Conservation (phyloP, 2,888 invertebrate species). For the Rhorus exstirpatorius region DNA sequence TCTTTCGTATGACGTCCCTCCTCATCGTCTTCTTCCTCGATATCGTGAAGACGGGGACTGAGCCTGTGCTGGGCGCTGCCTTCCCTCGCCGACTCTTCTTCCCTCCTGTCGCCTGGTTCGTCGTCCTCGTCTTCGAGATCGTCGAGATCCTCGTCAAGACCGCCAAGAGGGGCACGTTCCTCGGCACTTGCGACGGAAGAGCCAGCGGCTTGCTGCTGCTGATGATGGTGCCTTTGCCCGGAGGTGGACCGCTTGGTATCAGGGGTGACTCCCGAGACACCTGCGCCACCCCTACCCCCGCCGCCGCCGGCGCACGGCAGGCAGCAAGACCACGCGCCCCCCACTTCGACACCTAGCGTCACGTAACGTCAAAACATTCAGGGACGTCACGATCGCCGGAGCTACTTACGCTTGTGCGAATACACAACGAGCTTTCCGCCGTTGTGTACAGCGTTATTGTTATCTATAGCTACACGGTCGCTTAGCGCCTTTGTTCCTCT, state of each 20-base stretch:
- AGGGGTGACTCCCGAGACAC: slow-evolving; percentile 73
- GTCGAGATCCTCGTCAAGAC: slow-evolving; percentile 81
- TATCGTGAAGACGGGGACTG: slow-evolving; percentile 93
- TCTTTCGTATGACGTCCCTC: slow-evolving; percentile 86
- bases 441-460: slow-evolving; percentile 5
- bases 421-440: slow-evolving; percentile 20
- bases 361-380: slow-evolving; percentile 82
- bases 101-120: slow-evolving; percentile 64
- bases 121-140: slow-evolving; percentile 80
- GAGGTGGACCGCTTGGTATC: slow-evolving; percentile 66
- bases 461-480: slow-evolving; percentile 17
- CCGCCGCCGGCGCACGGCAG: slow-evolving; percentile 87
- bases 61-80: slow-evolving; percentile 87
- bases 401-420: slow-evolving; percentile 42
- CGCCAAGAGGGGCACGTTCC: slow-evolving; percentile 85
- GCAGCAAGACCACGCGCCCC: slow-evolving; percentile 86
- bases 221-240: slow-evolving; percentile 83
- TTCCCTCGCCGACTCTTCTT: slow-evolving; percentile 69
- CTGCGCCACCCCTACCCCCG: slow-evolving; percentile 83
- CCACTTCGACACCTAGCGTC: slow-evolving; percentile 87
- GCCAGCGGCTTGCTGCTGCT: slow-evolving; percentile 64
- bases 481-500: slow-evolving; percentile 10
- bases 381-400: slow-evolving; percentile 69
- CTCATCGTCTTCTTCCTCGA: slow-evolving; percentile 93
- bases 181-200: slow-evolving; percentile 87